Base-by-base conservation (phyloP, 2,113 vertebrate genomes). In the Rafetus swinhoei region DNA sequence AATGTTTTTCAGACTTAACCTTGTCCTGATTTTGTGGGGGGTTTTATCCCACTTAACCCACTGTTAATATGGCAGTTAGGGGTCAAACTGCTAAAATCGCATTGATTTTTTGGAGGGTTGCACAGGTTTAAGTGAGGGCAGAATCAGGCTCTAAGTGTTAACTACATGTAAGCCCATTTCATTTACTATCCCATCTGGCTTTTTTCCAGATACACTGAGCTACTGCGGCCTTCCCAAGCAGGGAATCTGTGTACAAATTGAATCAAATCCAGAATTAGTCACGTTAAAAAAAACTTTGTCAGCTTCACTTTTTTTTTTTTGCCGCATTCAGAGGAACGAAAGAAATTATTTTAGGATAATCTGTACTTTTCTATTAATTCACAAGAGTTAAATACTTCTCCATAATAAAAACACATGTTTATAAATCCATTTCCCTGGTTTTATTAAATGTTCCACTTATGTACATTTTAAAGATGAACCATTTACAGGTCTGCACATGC, bases 351-450 rank as follows among this genome's bases (percentile, higher is more conserved):
- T 24, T 77, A 77, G 74, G 22, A 45, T 9, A 1, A 1, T 35
- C 11, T 2, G 24, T 35, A 2, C 24, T 39, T 32, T 1, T 1
- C 4, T 22, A 7, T 5, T 12, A 1, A 24, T 19, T 77, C 62
- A 7, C 56, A 7, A 3, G 76, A 54, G 53, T 22, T 32, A 29
- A 80, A 52, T 4, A 62, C 76, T 52, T 84, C 85, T 92, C 85
- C 83, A 53, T 82, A 95, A 97, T 94, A 96, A 96, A 97, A 93
- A 96, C 94, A 18, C 82, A 1, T 93, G 94, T 96, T 97, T 98
- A 97, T 95, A 98, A 98, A 98, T 97, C 95, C 96, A 97, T 95
- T 97, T 98, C 96, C 97, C 97, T 98, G 90, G 88, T 90, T 98
- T 98, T 98, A 98, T 98, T 97, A 97, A 97, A 97, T 86, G 94